Conservation (phyloP, 2,888 invertebrate genomes). For the Lamproptera curius region DNA sequence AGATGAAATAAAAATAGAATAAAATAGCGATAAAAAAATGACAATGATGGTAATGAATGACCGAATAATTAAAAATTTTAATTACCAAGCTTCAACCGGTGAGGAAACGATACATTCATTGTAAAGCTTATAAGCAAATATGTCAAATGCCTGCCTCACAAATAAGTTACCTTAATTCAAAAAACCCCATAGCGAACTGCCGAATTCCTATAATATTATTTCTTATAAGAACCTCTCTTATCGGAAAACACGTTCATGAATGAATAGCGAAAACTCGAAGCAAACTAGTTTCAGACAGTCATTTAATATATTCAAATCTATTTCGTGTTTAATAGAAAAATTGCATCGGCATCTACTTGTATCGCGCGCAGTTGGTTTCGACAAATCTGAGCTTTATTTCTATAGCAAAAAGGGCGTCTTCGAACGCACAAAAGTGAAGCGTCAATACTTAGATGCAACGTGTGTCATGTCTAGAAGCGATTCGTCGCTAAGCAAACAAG, state of each 20-base stretch:
- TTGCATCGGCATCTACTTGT: slow-evolving; percentile 1
- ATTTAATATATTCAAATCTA: slow-evolving; percentile 36
- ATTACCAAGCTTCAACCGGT: slow-evolving; percentile 7
- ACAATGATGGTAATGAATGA: too few relatives aligned
- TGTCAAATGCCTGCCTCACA: too few relatives aligned
- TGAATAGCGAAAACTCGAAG: slow-evolving; percentile 25
- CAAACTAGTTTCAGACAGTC: slow-evolving; percentile 18
- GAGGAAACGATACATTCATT: too few relatives aligned
- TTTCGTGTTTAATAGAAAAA: slow-evolving; percentile 37
- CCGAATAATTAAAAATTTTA: too few relatives aligned
- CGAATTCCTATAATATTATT: slow-evolving; percentile 1
- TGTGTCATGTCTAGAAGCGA: slow-evolving; percentile 68
- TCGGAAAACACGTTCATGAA: slow-evolving; percentile 17
- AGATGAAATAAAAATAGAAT: too few relatives aligned
- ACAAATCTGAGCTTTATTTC: slow-evolving; percentile 10
- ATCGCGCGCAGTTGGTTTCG: background rate
- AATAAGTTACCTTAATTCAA: too few relatives aligned
- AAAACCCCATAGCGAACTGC: too few relatives aligned
- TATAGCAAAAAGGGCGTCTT: background rate
- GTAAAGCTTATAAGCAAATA: slow-evolving; percentile 16
- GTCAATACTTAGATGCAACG: slow-evolving; percentile 36
- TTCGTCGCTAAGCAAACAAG: slow-evolving; percentile 76
- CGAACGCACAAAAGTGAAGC: slow-evolving; percentile 7
- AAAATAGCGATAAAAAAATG: too few relatives aligned
- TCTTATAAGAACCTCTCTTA: slow-evolving; percentile 23